A percentile compares a stretch with the other conserved stretches of the same genome.
These are phyloP conservation scores for Hycleus cichorii DNA, from an alignment of 1,140 invertebrate genomes.

Conservation along the genomic window DNA sequence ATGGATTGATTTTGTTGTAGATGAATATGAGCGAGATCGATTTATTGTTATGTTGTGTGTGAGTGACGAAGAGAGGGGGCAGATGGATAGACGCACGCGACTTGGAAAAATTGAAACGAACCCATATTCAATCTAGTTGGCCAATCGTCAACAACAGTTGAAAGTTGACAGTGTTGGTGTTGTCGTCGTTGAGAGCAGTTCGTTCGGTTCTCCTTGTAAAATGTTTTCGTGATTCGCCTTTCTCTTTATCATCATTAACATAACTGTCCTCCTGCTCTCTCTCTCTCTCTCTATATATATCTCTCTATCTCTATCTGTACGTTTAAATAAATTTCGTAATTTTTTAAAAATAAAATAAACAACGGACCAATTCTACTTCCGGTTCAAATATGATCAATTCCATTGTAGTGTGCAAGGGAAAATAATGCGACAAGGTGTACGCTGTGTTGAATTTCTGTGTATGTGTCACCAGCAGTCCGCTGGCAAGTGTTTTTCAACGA, in stretches of 20 bases:
- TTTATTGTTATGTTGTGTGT: no score
- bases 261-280: no score
- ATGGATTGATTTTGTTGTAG: no score
- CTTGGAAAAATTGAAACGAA: no score
- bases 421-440: slow-evolving; percentile 15
- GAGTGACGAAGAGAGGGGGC: no score
- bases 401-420: not conserved
- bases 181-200: slow-evolving; percentile 13
- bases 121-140: no score
- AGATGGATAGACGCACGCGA: no score
- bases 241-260: not conserved
- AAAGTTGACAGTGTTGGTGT: not conserved
- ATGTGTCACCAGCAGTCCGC: slow-evolving; percentile 15
- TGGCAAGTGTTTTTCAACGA: slow-evolving; percentile 22
- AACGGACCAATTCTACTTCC: not conserved
- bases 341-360: no score
- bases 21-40: no score
- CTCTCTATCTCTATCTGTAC: no score
- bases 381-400: not conserved
- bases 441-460: slow-evolving; percentile 19
- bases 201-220: slow-evolving; percentile 10
- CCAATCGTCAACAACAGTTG: no score
- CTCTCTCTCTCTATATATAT: no score
- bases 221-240: slow-evolving; percentile 24
- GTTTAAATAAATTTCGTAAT: not conserved